Base-by-base conservation (phyloP, 2,797 vertebrate species). In the Gallirallus australis region DNA sequence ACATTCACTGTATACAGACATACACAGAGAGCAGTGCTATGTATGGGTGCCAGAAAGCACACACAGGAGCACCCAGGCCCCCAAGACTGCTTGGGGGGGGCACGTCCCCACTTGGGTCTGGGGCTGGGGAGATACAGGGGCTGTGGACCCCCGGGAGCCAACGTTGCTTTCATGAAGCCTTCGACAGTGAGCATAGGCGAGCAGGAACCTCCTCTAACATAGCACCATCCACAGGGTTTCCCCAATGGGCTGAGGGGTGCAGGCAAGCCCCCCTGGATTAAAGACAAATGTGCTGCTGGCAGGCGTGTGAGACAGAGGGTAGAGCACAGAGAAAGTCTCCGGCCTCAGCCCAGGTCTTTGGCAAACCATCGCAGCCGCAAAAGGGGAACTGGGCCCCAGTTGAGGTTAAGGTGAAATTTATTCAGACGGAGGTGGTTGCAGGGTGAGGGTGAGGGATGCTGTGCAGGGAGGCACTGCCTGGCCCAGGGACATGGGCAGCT, bases 351-450 rank as follows among this genome's bases (percentile, higher is more conserved):
- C 50, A 60, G 61, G 30, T 77, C 64, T 86, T 33, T 83, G 93
- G 89, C 89, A 94, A 93, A 89, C 68, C 75, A 59, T 25, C 0
- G 0, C 81, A 82, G 77, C 93, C 60, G 10, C 89, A 73, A 79
- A 85, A 96, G 61, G 68, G 85, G 84, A 89, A 89, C 60, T 1
- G 7, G 45, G 69, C 79, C 60, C 39, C 15, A 2, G 25, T 7
- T 87, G 91, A 27, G 83, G 90, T 95, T 92, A 94, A 95, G 96
- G 96, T 95, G 96, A 97, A 96, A 97, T 93, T 92, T 93, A 86
- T 91, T 97, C 88, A 96, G 81, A 94, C 68, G 80, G 89, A 90
- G 66, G n/a, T 37, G 28, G 56, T 18, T 78, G 52, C 27, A 54
- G 50, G 31, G 20, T 15, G 10, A 7, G 17, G 15, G 28, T 24